Base-by-base conservation (phyloP, 2,113 vertebrate genomes). In the Cottus gobio region DNA sequence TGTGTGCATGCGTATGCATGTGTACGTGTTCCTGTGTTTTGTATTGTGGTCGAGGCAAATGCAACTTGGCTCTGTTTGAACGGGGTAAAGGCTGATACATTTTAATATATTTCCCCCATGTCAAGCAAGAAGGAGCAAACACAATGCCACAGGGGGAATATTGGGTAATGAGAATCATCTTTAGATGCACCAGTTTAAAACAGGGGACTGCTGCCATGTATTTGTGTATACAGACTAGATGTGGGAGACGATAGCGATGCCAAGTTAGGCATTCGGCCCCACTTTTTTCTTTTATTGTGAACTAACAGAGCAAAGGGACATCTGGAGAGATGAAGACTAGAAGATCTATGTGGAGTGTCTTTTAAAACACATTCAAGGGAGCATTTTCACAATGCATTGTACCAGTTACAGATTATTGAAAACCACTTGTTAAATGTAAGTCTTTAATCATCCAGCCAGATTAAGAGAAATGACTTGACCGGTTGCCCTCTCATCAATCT, bases 71-170 rank as follows among this genome's bases (percentile, higher is more conserved):
- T 90, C 66, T 89, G 72, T 93, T 93, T 92, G 74, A 91, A 89
- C 56, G 36, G 64, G 57, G 74, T 61, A 86, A 84, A 85, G 88
- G 31, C 89, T 92, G 89, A 90, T 92, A 73, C 91, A 91, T 94
- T 94, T 94, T 91, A 91, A 93, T 92, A 90, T 68, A 85, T 85
- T 86, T 66, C 83, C 83, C 81, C 83, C 75, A 77, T 83, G 87
- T 93, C 90, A 91, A 85, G 90, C 89, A 88, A 93, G 87, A 90
- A 75, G 73, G 78, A 90, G 85, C 85, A 91, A 92, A 89, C 80
- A 91, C 90, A 93, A 92, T 87, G 83, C 84, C 78, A 68, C 16
- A 1, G 69, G 70, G 71, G 42, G 64, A 52, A 63, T 84, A 52
- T 92, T 91, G 79, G 68, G 78, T 84, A 65, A 88, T 80, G 85